phyloP scores from a whole-genome alignment of 2,888 invertebrate species.

The Cataglyphis rosenhaueri region DNA sequence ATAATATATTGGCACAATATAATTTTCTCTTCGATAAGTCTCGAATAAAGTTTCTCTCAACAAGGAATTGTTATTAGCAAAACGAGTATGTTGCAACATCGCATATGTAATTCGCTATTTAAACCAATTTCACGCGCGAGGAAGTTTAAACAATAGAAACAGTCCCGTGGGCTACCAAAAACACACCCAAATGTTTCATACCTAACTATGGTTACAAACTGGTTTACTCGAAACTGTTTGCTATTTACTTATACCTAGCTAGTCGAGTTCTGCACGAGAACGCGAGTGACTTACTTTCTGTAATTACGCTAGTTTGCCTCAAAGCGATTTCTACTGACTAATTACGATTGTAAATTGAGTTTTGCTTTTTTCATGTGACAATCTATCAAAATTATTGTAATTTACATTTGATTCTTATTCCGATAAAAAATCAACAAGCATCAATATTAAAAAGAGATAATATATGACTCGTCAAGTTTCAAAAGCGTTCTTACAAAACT shows the following conservation, averaged over 20 bases:
- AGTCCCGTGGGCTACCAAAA: conserved; percentile 44
- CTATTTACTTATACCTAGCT: conserved; percentile 21
- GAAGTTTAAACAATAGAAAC: conserved; percentile 26
- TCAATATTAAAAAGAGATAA: not conserved
- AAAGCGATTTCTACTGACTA: conserved; percentile 21
- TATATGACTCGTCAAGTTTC: not conserved
- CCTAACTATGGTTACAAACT: conserved; percentile 30
- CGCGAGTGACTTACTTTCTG: conserved; percentile 38
- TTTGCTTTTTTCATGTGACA: not conserved
- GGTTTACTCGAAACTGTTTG: conserved; percentile 36
- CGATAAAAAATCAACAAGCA: not conserved
- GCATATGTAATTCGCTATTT: conserved; percentile 12
- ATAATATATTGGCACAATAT: not conserved
- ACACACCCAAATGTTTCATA: conserved; percentile 14
- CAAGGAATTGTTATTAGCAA: conserved; percentile 11
- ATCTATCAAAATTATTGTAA: conserved; percentile 26
- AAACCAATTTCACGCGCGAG: conserved; percentile 46
- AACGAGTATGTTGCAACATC: not conserved
- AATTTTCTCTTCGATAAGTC: not conserved
- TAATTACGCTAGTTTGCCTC: conserved; percentile 21
- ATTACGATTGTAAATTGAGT: conserved; percentile 8
- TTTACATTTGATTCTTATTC: not conserved
- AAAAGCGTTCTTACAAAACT: too few species aligned
- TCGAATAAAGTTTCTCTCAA: not conserved
- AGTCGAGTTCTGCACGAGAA: conserved; percentile 10